Evolutionary conservation across 1,140 invertebrate genomes (phyloP).

Genomic region (Steinernema khuongi): DNA sequence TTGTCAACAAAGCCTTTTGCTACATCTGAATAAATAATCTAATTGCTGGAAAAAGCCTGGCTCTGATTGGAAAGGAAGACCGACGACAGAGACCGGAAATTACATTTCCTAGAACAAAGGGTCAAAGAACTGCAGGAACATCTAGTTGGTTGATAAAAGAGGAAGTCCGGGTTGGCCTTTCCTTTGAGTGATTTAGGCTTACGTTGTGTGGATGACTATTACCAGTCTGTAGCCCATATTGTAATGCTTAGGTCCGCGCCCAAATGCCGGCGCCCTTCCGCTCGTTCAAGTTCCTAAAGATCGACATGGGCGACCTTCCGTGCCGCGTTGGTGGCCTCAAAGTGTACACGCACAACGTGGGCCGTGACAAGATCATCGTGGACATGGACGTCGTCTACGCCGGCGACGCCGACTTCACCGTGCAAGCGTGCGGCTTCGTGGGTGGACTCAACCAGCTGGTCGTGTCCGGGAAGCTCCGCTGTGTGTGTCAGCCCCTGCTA

Average conservation of each 20-base stretch:
- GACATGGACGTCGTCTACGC: slow-evolving; percentile 59
- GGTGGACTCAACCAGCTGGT: slow-evolving; percentile 54
- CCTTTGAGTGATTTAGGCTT: too few species aligned
- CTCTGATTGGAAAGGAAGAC: too few species aligned
- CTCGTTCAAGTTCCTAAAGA: slow-evolving; percentile 55
- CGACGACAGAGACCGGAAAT: too few species aligned
- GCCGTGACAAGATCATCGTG: slow-evolving; percentile 55
- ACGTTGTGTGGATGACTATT: neutral
- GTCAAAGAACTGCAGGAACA: too few species aligned
- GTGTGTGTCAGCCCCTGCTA: slow-evolving; percentile 50
- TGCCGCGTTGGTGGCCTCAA: slow-evolving; percentile 54
- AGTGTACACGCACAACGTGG: slow-evolving; percentile 57
- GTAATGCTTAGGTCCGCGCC: slow-evolving; percentile 25
- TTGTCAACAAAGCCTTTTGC: too few species aligned
- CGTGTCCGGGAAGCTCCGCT: slow-evolving; percentile 51
- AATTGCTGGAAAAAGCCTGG: too few species aligned
- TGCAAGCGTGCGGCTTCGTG: slow-evolving; percentile 54
- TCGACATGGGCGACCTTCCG: slow-evolving; percentile 56
- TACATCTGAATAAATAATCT: too few species aligned
- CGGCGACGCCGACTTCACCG: slow-evolving; percentile 55
- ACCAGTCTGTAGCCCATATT: neutral
- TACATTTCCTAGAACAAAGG: too few species aligned
- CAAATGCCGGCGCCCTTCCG: slow-evolving; percentile 59
- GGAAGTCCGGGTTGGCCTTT: too few species aligned
- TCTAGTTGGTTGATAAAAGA: too few species aligned